A percentile compares a stretch with the other conserved stretches of the same genome.
Conservation (phyloP, 2,113 vertebrate species). For the Oryzias melastigma region DNA sequence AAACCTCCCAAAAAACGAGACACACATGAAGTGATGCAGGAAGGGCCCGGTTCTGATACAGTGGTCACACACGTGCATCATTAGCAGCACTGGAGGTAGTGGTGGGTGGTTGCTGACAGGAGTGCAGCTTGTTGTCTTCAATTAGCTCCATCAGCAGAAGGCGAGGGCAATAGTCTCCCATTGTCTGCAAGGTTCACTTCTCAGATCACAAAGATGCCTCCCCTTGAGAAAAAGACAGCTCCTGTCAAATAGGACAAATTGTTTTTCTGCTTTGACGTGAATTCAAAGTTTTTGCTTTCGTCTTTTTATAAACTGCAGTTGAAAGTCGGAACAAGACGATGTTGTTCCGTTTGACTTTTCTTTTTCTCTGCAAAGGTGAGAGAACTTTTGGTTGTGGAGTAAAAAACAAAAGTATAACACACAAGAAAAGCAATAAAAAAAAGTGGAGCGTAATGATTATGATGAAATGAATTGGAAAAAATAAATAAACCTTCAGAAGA, state of each 20-base stretch:
- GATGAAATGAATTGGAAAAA: not conserved
- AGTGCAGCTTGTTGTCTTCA: constrained; percentile 55
- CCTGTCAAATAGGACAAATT: constrained; percentile 41
- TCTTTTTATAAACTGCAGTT: constrained; percentile 24
- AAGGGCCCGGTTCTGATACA: constrained; percentile 22
- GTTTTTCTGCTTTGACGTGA: constrained; percentile 30
- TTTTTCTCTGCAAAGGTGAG: not conserved
- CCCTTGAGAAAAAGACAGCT: constrained; percentile 29
- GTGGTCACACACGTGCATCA: constrained; percentile 35
- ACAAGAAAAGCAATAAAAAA: not conserved
- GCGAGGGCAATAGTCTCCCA: constrained; percentile 33
- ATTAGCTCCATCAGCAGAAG: constrained; percentile 53
- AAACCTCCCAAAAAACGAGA: not conserved
- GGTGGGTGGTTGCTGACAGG: constrained; percentile 45
- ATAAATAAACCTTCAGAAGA: not conserved
- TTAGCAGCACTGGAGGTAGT: constrained; percentile 36
- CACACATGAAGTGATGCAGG: constrained; percentile 18
- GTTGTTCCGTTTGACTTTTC: constrained; percentile 1
- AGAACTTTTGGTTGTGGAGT: constrained; percentile 4
- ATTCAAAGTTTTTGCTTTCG: constrained; percentile 11
- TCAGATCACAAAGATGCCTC: constrained; percentile 38
- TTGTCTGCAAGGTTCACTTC: constrained; percentile 34
- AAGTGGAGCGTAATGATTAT: not conserved
- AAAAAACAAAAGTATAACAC: not conserved
- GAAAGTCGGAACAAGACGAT: constrained; percentile 3